These are phyloP conservation scores for Forbesichthys agassizii DNA, from an alignment of 2,113 vertebrate genomes.

Conservation along the genomic window DNA sequence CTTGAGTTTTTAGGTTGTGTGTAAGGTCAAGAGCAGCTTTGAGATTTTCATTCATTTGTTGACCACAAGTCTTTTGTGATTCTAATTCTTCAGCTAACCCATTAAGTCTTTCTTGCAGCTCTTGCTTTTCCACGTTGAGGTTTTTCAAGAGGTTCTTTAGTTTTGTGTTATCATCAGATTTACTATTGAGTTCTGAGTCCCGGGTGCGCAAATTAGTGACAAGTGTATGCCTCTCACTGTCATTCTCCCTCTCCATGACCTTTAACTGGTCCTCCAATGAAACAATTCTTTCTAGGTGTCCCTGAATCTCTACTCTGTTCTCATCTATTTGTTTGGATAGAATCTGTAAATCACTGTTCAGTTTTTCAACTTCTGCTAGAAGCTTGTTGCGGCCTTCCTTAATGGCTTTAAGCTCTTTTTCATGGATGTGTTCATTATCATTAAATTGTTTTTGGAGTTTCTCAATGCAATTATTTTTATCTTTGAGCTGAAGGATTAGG, in stretches of 20 bases:
- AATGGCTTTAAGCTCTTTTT: conserved; percentile 79
- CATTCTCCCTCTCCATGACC: conserved; percentile 50
- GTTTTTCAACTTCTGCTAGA: conserved; percentile 71
- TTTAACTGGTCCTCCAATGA: conserved; percentile 74
- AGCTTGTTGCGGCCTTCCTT: conserved; percentile 82
- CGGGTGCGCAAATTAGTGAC: conserved; percentile 62
- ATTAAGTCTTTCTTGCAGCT: conserved; percentile 67
- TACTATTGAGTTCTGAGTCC: conserved; percentile 69
- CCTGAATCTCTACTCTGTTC: conserved; percentile 61
- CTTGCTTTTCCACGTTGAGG: conserved; percentile 59
- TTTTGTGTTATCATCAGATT: conserved; percentile 66
- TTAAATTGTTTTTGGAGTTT: conserved; percentile 65
- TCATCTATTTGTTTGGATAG: conserved; percentile 68
- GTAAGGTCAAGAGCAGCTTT: conserved; percentile 37
- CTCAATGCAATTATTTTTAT: conserved; percentile 60
- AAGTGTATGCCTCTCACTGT: conserved; percentile 69
- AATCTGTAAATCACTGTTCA: conserved; percentile 65
- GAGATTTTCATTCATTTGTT: conserved; percentile 55
- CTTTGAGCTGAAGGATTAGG: conserved; percentile 71
- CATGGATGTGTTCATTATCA: conserved; percentile 71
- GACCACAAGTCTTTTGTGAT: conserved; percentile 62
- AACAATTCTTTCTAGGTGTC: conserved; percentile 62
- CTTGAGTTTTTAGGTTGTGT: conserved; percentile 58
- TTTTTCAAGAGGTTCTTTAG: conserved; percentile 61
- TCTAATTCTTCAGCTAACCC: conserved; percentile 64